phyloP scores from a whole-genome alignment of 2,797 vertebrate species.

The Spinus olivaceus region DNA sequence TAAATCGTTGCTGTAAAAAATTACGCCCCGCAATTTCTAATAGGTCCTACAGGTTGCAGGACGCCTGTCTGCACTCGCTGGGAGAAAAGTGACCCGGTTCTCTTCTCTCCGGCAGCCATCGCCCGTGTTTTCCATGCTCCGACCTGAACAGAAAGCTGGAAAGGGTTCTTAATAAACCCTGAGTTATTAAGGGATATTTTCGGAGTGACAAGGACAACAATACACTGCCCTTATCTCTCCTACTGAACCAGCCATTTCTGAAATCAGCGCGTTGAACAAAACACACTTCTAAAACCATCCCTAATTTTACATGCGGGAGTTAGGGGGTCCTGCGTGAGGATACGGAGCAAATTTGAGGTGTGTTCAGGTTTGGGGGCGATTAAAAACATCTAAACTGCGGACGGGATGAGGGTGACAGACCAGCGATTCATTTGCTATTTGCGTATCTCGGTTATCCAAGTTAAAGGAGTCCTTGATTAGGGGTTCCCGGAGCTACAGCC shows the following conservation, averaged over 20 bases:
- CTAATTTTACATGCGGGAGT: accelerated
- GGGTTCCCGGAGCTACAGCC: neutral
- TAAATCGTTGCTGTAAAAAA: neutral
- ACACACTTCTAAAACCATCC: neutral
- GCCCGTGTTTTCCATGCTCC: accelerated
- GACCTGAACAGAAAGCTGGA: neutral
- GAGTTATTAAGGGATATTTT: neutral
- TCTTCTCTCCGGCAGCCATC: accelerated
- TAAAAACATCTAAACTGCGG: neutral
- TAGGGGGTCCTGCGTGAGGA: neutral
- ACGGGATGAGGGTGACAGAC: neutral
- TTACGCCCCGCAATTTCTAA: accelerated
- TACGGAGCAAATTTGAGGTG: accelerated
- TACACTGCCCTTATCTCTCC: neutral
- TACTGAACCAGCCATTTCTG: accelerated
- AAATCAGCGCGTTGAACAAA: neutral
- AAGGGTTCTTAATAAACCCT: neutral
- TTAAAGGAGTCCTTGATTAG: no score
- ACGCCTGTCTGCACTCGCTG: neutral
- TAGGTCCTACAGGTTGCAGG: neutral
- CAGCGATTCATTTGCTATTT: neutral
- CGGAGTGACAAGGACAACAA: neutral
- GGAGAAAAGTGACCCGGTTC: neutral
- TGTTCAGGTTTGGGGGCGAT: neutral
- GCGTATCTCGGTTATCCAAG: accelerated